These are phyloP conservation scores for Neuroscelio doddi DNA, from an alignment of 2,888 invertebrate genomes.

Conservation along the genomic window DNA sequence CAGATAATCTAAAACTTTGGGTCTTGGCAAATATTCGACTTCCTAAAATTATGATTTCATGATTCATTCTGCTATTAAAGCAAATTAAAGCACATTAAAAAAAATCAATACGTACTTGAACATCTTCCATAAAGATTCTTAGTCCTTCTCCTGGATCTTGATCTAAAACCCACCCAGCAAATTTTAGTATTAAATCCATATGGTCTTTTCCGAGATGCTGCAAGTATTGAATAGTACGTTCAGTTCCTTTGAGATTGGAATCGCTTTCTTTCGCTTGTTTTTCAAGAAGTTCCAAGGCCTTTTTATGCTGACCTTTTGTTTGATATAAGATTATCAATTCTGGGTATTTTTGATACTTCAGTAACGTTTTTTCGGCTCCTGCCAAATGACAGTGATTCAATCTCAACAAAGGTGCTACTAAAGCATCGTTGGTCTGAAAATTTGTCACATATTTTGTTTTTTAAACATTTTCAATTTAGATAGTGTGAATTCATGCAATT, in stretches of 20 bases:
- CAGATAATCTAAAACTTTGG: conserved; percentile 90
- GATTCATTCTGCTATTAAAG: too few relatives aligned
- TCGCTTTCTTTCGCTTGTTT: conserved; percentile 84
- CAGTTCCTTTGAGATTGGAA: conserved; percentile 85
- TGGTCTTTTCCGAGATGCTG: conserved; percentile 87
- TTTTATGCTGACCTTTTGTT: conserved; percentile 92
- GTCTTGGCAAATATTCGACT: conserved; percentile 91
- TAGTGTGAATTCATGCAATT: too few relatives aligned
- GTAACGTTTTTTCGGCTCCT: conserved; percentile 92
- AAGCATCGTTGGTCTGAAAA: conserved; percentile 92
- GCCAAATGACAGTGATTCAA: conserved; percentile 94
- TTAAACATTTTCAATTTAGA: too few relatives aligned
- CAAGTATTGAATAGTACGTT: conserved; percentile 91
- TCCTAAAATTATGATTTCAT: conserved; percentile 75
- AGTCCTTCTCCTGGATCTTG: conserved; percentile 92
- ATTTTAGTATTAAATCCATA: conserved; percentile 92
- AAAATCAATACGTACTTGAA: conserved; percentile 57
- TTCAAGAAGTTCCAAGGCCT: conserved; percentile 90
- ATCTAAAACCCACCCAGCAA: conserved; percentile 92
- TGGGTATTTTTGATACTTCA: conserved; percentile 89
- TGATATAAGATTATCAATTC: conserved; percentile 97
- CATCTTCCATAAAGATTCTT: conserved; percentile 75
- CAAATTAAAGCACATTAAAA: neutral
- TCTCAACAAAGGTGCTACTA: conserved; percentile 92
- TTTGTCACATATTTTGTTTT: too few relatives aligned